phyloP scores from a whole-genome alignment of 2,797 vertebrate genomes.

The Xenops minutus region DNA sequence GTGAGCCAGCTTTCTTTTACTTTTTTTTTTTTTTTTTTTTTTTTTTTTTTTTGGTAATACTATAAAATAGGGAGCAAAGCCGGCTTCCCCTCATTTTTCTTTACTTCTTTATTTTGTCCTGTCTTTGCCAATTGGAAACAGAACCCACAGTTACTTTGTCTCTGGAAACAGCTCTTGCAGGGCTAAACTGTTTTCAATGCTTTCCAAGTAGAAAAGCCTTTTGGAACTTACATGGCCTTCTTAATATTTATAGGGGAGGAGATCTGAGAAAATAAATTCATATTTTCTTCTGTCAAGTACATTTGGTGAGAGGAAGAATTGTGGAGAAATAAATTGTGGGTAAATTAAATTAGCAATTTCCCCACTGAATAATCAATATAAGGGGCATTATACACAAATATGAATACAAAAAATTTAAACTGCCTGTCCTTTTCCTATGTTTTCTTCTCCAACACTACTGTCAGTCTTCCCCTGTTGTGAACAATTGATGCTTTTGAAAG shows the following conservation, averaged over 20 bases:
- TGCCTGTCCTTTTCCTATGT: neutral
- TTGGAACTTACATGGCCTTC: neutral
- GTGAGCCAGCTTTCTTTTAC: neutral
- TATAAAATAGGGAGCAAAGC: slow-evolving; percentile 24
- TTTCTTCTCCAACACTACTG: neutral
- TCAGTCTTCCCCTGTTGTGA: neutral
- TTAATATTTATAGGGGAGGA: neutral
- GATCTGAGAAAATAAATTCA: neutral
- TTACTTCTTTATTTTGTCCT: slow-evolving; percentile 28
- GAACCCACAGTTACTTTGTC: neutral
- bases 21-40: neutral
- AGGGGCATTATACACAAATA: neutral
- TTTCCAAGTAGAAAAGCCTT: slow-evolving; percentile 9
- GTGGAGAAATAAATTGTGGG: neutral
- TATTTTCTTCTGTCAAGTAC: neutral
- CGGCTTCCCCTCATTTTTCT: slow-evolving; percentile 35
- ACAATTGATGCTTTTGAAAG: neutral
- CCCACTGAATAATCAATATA: neutral
- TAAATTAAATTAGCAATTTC: neutral
- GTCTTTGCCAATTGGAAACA: slow-evolving; percentile 51
- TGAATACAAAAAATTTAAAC: neutral
- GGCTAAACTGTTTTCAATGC: neutral
- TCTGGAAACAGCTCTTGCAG: slow-evolving; percentile 11
- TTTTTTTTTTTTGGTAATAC: neutral
- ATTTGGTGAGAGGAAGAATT: neutral